Conservation (phyloP, 2,113 vertebrate genomes). For the Cheilinus undulatus region DNA sequence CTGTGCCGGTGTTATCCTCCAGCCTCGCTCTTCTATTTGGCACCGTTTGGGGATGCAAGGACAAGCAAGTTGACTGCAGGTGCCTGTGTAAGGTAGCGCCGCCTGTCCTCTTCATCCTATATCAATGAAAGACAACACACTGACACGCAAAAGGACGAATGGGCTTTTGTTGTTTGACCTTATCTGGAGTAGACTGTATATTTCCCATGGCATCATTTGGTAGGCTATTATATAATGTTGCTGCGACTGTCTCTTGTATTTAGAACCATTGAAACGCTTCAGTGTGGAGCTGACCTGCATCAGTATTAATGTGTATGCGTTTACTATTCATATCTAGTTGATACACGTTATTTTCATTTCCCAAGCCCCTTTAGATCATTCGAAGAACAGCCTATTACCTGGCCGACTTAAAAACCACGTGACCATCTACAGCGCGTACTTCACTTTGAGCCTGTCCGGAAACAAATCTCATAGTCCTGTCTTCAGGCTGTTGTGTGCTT, state of each 20-base stretch:
- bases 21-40: conserved; percentile 23
- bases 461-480: conserved; percentile 13
- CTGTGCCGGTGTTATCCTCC: conserved; percentile 21
- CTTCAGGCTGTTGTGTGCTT: not conserved
- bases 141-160: not conserved
- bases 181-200: not conserved
- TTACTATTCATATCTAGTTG: not conserved
- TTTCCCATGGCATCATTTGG: conserved; percentile 8
- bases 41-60: conserved; percentile 34
- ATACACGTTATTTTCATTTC: not conserved
- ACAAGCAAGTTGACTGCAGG: conserved; percentile 47
- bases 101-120: not conserved
- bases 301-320: too few species aligned
- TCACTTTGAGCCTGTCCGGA: conserved; percentile 43
- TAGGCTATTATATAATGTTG: conserved; percentile 57
- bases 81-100: not conserved
- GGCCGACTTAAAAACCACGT: conserved; percentile 66
- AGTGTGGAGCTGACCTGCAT: not conserved
- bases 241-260: conserved; percentile 4
- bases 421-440: conserved; percentile 41
- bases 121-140: not conserved
- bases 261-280: too few species aligned
- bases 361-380: conserved; percentile 19
- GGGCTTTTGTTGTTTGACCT: conserved; percentile 8
- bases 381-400: conserved; percentile 60